Base-by-base conservation (phyloP, 2,888 invertebrate genomes). In the Drosophila glabriapex region DNA sequence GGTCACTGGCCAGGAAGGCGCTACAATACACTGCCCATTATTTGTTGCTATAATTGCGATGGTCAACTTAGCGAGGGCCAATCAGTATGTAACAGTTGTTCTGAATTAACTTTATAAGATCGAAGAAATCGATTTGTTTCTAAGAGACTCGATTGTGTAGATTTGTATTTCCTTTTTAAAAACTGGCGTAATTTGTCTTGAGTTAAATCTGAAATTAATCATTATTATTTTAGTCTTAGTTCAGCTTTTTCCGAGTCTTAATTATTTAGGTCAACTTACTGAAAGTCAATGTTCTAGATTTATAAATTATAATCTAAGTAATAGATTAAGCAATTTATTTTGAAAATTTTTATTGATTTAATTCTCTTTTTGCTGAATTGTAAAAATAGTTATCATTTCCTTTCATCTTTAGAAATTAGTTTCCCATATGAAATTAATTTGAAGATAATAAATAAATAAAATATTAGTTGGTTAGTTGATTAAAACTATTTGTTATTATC, bases 31-130 rank as follows among this genome's bases (percentile, higher is more conserved):
- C 58, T 53, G 22, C 35, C 54, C 60, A 77, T 72, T 69, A 61
- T 80, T 73, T 54, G 69, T 66, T 41, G 56, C 41, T 72, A 56
- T 80, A 83, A 81, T 81, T 77, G 73, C 62, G 59, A 31, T 71
- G 64, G 39, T 35, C 59, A 52, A 67, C 58, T 58, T 43, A 31
- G 6, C 31, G 58, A 58, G 76, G 53, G 63, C 31, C 25, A 43
- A 12, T 29, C 58, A 10, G 22, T 28, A 10, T 28, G 25, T 50
- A 50, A 10, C 19, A 19, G 19, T 28, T 19, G 10, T 10, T 19
- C 10, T 10, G 16, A 19, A 50, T 19, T 5, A 50, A 5, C 16
- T 28, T 4, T 0, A 19, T 28, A 19, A 19, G 9, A 28, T 19
- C 49, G 28, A 25, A 16, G 4, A 25, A 16, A 25, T 25, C 46